Conservation (phyloP, 1,140 invertebrate genomes). For the Antheraea mylitta region DNA sequence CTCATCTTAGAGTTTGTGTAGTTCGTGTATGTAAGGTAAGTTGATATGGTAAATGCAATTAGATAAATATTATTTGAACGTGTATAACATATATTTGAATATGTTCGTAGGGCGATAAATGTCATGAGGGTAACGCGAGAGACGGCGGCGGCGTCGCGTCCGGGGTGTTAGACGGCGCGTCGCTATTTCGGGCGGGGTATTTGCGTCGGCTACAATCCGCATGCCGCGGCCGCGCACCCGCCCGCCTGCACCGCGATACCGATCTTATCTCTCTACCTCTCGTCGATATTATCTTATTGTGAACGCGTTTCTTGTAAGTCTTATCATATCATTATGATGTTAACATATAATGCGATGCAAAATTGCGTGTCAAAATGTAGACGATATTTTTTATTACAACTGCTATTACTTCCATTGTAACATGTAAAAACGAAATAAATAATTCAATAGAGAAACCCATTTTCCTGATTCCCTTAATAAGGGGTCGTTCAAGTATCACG, state of each 20-base stretch:
- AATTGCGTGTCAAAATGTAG: not conserved
- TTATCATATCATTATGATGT: not conserved
- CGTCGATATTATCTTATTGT: slow-evolving; percentile 16
- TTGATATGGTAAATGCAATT: too few species aligned
- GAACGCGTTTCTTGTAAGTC: not conserved
- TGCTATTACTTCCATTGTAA: too few species aligned
- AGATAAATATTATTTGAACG: too few species aligned
- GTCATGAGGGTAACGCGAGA: slow-evolving; percentile 13
- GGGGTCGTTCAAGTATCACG: too few species aligned
- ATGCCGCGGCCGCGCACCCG: slow-evolving; percentile 21
- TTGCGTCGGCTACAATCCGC: slow-evolving; percentile 54
- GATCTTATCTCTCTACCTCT: slow-evolving; percentile 37
- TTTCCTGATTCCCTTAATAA: too few species aligned
- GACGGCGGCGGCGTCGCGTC: slow-evolving; percentile 28
- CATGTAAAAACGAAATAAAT: too few species aligned
- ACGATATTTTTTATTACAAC: not conserved
- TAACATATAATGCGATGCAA: not conserved
- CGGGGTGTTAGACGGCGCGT: slow-evolving; percentile 61
- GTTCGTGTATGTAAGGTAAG: too few species aligned
- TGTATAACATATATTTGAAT: slow-evolving; percentile 18
- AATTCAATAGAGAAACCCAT: too few species aligned
- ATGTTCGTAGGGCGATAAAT: slow-evolving; percentile 27
- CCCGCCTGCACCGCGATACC: slow-evolving; percentile 38
- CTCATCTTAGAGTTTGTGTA: too few species aligned
- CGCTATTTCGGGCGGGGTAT: slow-evolving; percentile 65